Evolutionary conservation across 1,140 invertebrate species (phyloP).

Genomic region (Charaxes varanes): DNA sequence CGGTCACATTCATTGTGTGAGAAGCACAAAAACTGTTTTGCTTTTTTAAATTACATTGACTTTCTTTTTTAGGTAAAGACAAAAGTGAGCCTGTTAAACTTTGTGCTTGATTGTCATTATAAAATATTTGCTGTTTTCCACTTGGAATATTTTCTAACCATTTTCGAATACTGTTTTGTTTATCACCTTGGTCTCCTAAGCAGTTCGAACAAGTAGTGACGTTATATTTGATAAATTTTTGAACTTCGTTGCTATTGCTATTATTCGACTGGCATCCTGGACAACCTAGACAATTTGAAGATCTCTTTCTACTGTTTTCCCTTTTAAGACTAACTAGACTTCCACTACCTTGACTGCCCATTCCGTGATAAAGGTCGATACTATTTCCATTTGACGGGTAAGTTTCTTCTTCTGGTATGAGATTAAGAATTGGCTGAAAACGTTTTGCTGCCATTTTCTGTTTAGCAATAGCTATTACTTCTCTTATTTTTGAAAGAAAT

Average conservation of each 20-base stretch:
- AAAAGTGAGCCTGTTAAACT: conserved; percentile 47
- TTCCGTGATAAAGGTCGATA: conserved; percentile 55
- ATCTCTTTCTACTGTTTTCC: conserved; percentile 73
- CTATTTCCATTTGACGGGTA: conserved; percentile 61
- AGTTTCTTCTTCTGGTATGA: conserved; percentile 87
- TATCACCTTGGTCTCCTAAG: conserved; percentile 75
- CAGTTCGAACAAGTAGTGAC: conserved; percentile 71
- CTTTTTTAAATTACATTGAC: conserved; percentile 37
- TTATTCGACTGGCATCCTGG: conserved; percentile 76
- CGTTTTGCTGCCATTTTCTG: conserved; percentile 88
- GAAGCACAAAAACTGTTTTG: conserved; percentile 46
- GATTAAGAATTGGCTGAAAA: conserved; percentile 84
- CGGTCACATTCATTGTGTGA: conserved; percentile 25
- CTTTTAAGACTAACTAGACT: conserved; percentile 75
- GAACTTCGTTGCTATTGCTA: conserved; percentile 38
- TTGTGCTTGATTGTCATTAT: conserved; percentile 36
- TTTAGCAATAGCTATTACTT: conserved; percentile 91
- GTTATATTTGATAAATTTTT: conserved; percentile 59
- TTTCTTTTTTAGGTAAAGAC: conserved; percentile 40
- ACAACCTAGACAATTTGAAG: conserved; percentile 76
- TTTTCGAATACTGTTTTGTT: conserved; percentile 82
- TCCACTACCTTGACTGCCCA: conserved; percentile 71
- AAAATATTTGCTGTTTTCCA: conserved; percentile 44
- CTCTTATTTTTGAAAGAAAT: conserved; percentile 89
- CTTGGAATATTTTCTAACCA: conserved; percentile 85